phyloP scores from a whole-genome alignment of 2,113 vertebrate genomes.

The Nannobrachium achirus region DNA sequence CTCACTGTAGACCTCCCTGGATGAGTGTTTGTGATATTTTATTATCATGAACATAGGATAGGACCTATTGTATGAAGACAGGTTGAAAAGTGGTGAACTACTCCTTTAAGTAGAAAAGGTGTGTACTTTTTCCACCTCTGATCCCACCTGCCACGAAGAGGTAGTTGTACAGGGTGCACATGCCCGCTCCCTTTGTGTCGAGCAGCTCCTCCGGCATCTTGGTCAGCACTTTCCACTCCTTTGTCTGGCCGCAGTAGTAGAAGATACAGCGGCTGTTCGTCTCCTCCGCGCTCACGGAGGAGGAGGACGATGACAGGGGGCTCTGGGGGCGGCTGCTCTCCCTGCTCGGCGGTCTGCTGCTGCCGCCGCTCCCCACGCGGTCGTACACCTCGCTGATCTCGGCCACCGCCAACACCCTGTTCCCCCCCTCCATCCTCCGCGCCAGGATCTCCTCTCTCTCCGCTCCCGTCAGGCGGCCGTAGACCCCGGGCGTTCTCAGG shows the following conservation, averaged over 20 bases:
- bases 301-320: conserved; percentile 77
- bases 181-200: conserved; percentile 85
- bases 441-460: conserved; percentile 88
- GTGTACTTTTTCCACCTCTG: background rate
- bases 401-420: conserved; percentile 80
- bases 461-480: conserved; percentile 84
- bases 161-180: conserved; percentile 93
- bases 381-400: conserved; percentile 85
- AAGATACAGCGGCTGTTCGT: conserved; percentile 76
- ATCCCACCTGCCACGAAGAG: conserved; percentile 91
- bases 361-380: conserved; percentile 77
- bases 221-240: conserved; percentile 84
- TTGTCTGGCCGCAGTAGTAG: conserved; percentile 71
- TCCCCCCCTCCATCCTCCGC: conserved; percentile 81
- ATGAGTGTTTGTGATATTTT: too few species aligned
- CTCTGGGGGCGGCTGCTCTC: conserved; percentile 85
- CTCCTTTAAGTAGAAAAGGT: too few species aligned
- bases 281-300: conserved; percentile 73
- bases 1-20: too few species aligned
- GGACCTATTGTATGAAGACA: too few species aligned
- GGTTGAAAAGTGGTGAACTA: too few species aligned
- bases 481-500: conserved; percentile 83
- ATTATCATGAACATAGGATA: too few species aligned
- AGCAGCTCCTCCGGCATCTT: conserved; percentile 85
- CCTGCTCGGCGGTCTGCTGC: conserved; percentile 80